Evolutionary conservation across 2,888 invertebrate genomes (phyloP).

Genomic region (Patella pellucida): DNA sequence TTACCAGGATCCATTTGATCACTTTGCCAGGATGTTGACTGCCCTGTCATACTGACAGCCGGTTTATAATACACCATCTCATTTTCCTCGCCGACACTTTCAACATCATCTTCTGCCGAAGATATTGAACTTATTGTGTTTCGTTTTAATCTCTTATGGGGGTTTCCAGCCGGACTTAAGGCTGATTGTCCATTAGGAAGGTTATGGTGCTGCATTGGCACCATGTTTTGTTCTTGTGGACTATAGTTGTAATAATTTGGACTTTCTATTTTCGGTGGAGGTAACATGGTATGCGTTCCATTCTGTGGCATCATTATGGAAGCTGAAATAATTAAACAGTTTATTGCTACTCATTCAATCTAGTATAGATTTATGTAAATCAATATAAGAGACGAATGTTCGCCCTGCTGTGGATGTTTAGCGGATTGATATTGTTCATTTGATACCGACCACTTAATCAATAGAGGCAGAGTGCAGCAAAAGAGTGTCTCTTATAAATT

Average conservation of each 20-base stretch:
- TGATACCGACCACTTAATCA: too few species aligned
- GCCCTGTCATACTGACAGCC: conserved; percentile 71
- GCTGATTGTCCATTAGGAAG: conserved; percentile 60
- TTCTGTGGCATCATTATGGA: conserved; percentile 91
- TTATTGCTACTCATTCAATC: too few species aligned
- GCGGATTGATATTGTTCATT: too few species aligned
- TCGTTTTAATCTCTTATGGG: conserved; percentile 74
- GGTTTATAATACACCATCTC: conserved; percentile 73
- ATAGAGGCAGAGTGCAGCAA: too few species aligned
- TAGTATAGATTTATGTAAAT: too few species aligned
- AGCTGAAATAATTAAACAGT: conserved; percentile 72
- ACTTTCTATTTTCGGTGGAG: conserved; percentile 85
- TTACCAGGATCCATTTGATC: conserved; percentile 69
- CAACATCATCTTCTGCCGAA: conserved; percentile 75
- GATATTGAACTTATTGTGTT: conserved; percentile 71
- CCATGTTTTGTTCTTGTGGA: conserved; percentile 71
- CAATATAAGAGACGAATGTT: too few species aligned
- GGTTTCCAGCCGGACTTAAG: conserved; percentile 70
- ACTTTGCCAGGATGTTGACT: conserved; percentile 73
- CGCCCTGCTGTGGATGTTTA: too few species aligned
- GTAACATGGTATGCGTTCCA: conserved; percentile 73
- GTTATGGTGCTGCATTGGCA: conserved; percentile 54
- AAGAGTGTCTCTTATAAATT: too few species aligned
- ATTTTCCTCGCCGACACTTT: conserved; percentile 71
- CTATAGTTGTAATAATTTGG: conserved; percentile 86